Evolutionary conservation across 1,140 invertebrate species (phyloP), one percentile per base, ranked within the genome.

Genomic region (Drosophila sturtevanti): DNA sequence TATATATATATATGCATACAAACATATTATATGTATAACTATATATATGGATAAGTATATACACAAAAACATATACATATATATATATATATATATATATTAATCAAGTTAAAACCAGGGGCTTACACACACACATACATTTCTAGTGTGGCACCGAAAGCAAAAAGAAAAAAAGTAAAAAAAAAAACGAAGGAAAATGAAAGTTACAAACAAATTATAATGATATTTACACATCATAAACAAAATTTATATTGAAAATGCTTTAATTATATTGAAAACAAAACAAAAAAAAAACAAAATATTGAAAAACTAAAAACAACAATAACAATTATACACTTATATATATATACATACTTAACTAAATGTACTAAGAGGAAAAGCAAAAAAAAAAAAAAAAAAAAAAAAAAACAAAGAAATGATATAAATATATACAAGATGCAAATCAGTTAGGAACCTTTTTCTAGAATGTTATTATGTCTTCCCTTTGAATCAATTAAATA

Each of bases 381-480:
- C 22, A 66, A 62, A 60, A 14, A 34, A 56, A 68, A 7, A 21
- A 65, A 52, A 56, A 38, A 38, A 18, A 66, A 62, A 60, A 14
- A 34, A 56, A 68, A 7, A 21, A 65, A 52, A 52, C 27, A 7
- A 66, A 24, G n/a, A 71, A 75, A 71, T 38, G 41, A 48, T 48
- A 48, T 48, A 16, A 48, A 48, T 48, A 48, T 48, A 48, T 48
- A 48, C 41, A 48, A 48, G 41, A 16, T 21, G 41, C 69, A 85
- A 81, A 86, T 87, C 82, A 87, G 72, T 87, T 77, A 87, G 64
- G 81, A 89, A 75, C 72, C 76, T 81, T 87, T 87, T 87, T 87
- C 79, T 87, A 87, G 82, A 87, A 87, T 87, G 79, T 87, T 87
- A 48, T 48, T 48, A 87, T 87, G 82, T 87, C 82, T 87, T 87